Percentiles rank a stretch among this genome's conserved stretches.
Conservation (phyloP, 1,140 invertebrate species). For the Augochlora pura region DNA sequence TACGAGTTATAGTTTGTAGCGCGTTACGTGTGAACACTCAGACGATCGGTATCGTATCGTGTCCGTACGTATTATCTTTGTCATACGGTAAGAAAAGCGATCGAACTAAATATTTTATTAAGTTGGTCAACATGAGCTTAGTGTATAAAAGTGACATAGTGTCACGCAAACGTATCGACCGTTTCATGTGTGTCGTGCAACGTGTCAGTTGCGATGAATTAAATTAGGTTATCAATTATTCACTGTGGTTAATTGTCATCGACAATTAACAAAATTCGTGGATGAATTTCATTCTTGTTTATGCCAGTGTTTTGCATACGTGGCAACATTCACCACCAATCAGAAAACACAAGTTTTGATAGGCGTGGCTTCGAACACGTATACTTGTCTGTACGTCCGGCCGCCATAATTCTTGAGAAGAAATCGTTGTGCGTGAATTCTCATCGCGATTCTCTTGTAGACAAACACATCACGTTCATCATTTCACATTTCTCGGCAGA, state of each 20-base stretch:
- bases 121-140: constrained; percentile 22
- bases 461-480: constrained; percentile 26
- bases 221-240: constrained; percentile 46
- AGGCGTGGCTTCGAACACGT: constrained; percentile 71
- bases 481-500: constrained; percentile 21
- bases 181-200: constrained; percentile 3
- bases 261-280: constrained; percentile 25
- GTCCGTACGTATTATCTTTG: background rate
- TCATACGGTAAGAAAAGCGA: background rate
- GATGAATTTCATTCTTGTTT: constrained; percentile 28
- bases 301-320: constrained; percentile 64
- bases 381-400: constrained; percentile 57
- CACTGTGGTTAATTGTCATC: constrained; percentile 19
- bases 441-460: constrained; percentile 47
- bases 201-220: constrained; percentile 20
- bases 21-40: background rate
- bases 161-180: constrained; percentile 15
- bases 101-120: constrained; percentile 2
- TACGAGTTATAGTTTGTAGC: background rate
- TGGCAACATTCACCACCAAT: constrained; percentile 69
- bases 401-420: constrained; percentile 67
- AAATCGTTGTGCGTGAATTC: constrained; percentile 55
- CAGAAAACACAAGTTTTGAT: constrained; percentile 55
- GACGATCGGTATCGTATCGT: too few relatives aligned
- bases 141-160: constrained; percentile 10